Conservation (phyloP, 1,140 invertebrate species). For the Penaeus chinensis region DNA sequence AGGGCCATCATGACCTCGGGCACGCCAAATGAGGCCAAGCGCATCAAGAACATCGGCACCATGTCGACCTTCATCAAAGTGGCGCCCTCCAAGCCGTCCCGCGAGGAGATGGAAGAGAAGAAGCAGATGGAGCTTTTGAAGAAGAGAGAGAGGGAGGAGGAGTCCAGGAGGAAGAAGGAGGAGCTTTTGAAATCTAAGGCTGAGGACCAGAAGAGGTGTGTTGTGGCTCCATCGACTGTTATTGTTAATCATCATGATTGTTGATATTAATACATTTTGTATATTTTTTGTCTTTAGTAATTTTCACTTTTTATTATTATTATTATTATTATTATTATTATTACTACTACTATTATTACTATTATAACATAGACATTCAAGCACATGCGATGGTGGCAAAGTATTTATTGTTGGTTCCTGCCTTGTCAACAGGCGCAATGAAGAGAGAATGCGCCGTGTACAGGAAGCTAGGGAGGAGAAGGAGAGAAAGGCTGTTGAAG, state of each 20-base stretch:
- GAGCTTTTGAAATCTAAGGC: slow-evolving; percentile 37
- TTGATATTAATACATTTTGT: too few species aligned
- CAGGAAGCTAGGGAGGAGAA: slow-evolving; percentile 51
- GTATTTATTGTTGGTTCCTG: background rate
- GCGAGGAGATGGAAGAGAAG: slow-evolving; percentile 52
- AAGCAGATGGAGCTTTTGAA: slow-evolving; percentile 43
- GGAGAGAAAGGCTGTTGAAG: slow-evolving; percentile 50
- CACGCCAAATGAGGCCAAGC: background rate
- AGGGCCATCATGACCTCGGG: too few species aligned
- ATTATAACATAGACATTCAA: too few species aligned
- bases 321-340: too few species aligned
- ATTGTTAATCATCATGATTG: too few species aligned
- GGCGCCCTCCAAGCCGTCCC: slow-evolving; percentile 26
- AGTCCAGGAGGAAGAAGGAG: slow-evolving; percentile 55
- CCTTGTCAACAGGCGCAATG: slow-evolving; percentile 34
- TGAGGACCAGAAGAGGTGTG: slow-evolving; percentile 54
- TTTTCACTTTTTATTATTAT: too few species aligned
- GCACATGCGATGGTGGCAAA: too few species aligned
- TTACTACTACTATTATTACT: too few species aligned
- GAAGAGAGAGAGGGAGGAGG: slow-evolving; percentile 59
- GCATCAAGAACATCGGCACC: slow-evolving; percentile 35
- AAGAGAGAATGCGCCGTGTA: slow-evolving; percentile 57
- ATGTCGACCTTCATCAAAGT: slow-evolving; percentile 46
- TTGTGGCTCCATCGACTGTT: background rate
- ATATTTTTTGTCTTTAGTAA: too few species aligned